A percentile compares a stretch with the other conserved stretches of the same genome.
phyloP scores from a whole-genome alignment of 2,888 invertebrate species.

The Amiota communis region DNA sequence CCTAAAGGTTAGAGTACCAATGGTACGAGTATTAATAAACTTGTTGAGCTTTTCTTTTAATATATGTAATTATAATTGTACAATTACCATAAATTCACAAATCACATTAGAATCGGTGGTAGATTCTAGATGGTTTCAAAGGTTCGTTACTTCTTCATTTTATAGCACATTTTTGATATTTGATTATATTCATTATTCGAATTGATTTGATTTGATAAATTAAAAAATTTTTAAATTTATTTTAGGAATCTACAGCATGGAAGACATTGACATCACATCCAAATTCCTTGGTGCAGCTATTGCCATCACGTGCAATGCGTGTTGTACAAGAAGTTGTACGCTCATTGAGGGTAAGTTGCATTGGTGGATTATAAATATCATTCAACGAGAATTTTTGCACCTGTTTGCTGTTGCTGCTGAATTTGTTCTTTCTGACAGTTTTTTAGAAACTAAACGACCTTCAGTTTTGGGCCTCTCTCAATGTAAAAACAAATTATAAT shows the following conservation, averaged over 20 bases:
- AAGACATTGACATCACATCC: constrained; percentile 72
- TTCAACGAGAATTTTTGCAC: not conserved
- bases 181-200: too few relatives aligned
- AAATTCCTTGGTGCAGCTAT: constrained; percentile 70
- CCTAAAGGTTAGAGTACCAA: too few relatives aligned
- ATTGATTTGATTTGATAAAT: not conserved
- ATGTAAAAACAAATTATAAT: too few relatives aligned
- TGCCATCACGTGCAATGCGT: constrained; percentile 73
- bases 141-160: too few relatives aligned
- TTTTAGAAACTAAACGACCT: constrained; percentile 15
- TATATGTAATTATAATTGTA: too few relatives aligned
- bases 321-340: constrained; percentile 73
- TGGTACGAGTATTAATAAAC: too few relatives aligned
- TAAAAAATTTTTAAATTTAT: constrained; percentile 33
- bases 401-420: not conserved
- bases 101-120: too few relatives aligned
- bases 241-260: constrained; percentile 73
- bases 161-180: too few relatives aligned
- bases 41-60: too few relatives aligned
- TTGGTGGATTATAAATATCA: constrained; percentile 18
- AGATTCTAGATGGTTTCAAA: too few relatives aligned
- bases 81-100: too few relatives aligned
- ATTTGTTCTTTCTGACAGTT: not conserved
- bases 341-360: constrained; percentile 69
- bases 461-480: not conserved